Percentiles rank a stretch among this genome's conserved stretches.
Conservation (phyloP, 2,797 vertebrate genomes). For the Silurus aristotelis region DNA sequence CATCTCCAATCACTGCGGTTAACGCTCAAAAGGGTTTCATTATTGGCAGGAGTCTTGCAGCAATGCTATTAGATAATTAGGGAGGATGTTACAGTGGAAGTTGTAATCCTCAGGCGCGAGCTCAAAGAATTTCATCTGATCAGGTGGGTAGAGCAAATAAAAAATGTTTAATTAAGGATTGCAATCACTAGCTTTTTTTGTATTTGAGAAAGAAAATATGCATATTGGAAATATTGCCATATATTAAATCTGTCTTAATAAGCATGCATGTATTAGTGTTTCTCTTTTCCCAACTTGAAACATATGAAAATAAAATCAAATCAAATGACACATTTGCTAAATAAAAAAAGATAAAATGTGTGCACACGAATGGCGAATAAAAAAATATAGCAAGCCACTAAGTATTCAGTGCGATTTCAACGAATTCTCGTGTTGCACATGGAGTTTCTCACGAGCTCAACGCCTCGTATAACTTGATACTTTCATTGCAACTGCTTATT, state of each 20-base stretch:
- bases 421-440: background rate
- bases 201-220: background rate
- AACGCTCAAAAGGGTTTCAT: slow-evolving; percentile 96
- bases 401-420: background rate
- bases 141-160: slow-evolving; percentile 76
- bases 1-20: slow-evolving; percentile 95
- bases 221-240: too few species aligned
- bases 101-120: slow-evolving; percentile 84
- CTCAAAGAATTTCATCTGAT: slow-evolving; percentile 85
- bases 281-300: background rate
- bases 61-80: slow-evolving; percentile 94
- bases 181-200: background rate
- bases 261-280: background rate
- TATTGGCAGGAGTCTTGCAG: slow-evolving; percentile 91
- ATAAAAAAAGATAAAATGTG: background rate
- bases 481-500: slow-evolving; percentile 39
- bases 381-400: background rate
- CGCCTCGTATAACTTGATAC: background rate
- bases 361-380: background rate
- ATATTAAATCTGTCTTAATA: background rate
- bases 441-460: background rate
- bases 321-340: background rate
- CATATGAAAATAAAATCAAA: background rate
- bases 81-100: slow-evolving; percentile 90
- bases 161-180: background rate